Base-by-base conservation (phyloP, 2,888 invertebrate species). In the Arrhopalites spinosus region DNA sequence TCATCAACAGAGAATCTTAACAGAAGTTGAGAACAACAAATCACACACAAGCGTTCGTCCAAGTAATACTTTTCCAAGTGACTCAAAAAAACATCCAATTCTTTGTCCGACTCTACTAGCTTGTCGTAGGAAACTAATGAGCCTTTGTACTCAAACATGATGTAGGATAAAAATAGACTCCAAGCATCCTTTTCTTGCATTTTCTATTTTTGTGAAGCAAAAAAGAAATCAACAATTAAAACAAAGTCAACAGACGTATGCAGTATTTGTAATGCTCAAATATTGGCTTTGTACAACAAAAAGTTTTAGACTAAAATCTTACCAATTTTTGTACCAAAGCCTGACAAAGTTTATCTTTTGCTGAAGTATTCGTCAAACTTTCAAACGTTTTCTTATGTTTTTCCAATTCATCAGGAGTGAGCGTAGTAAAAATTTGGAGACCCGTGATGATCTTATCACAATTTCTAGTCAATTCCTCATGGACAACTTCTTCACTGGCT, bases 81-180 rank as follows among this genome's bases (percentile, higher is more conserved):
- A 20, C 47, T 45, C 23, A 81, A n/a, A 43, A 81, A 78, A 0
- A n/a, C 56, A 7, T 56, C 50, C 0, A 78, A 61, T 11, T 63
- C 73, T 50, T 69, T 47, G 8, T 80, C 77, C 1, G 81, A 78
- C 45, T 80, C 79, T 7, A 80, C 74, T 2, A 82, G 77, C 61
- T 78, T 74, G 17, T 79, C 76, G 27, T 78, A 80, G 0, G 78
- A 77, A 0, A 77, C 79, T 0, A 67, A 69, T 2, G 78, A 72
- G 0, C 82, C 82, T 72, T 78, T 79, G 75, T 80, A 81, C 67
- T 82, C 82, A 64, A 77, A 81, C 79, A 80, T 80, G 66, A 82
- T 77, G 72, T 78, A 82, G 0, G 77, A 75, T 13, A 76, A 72
- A 50, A 82, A 74, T 5, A 82, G 53, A 23, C 78, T 79, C 61